Conservation (phyloP, 2,113 vertebrate species). For the Cariama cristata region DNA sequence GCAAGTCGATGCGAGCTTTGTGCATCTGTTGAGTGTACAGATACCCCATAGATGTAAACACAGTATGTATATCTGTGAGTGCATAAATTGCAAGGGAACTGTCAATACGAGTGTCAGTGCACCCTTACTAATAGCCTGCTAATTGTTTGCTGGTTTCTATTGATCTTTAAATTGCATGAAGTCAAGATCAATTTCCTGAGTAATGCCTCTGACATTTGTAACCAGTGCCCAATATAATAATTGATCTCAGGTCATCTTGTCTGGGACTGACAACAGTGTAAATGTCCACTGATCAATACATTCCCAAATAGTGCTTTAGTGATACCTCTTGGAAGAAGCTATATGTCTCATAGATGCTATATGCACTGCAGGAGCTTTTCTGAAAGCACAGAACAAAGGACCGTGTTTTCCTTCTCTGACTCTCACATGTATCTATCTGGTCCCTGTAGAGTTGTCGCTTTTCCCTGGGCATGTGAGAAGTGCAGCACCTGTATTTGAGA, state of each 20-base stretch:
- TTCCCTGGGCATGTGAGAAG: neutral
- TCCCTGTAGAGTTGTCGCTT: neutral
- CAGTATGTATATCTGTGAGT: neutral
- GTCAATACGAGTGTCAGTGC: neutral
- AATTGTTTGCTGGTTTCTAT: conserved; percentile 42
- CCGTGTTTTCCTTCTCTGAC: neutral
- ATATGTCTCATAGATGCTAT: neutral
- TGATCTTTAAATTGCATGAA: conserved; percentile 54
- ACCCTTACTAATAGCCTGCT: conserved; percentile 27
- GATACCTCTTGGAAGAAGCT: neutral
- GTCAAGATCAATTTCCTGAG: conserved; percentile 23
- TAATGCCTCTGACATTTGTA: conserved; percentile 45
- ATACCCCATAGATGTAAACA: neutral
- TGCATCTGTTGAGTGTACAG: neutral
- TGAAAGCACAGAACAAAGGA: neutral
- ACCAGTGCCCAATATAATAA: neutral
- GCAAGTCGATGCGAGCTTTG: neutral
- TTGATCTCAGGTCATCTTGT: conserved; percentile 2
- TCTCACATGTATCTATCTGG: neutral
- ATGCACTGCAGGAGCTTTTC: neutral
- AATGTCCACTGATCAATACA: neutral
- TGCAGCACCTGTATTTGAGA: neutral
- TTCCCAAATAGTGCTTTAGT: neutral
- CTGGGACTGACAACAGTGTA: neutral
- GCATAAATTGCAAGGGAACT: neutral